A percentile compares a stretch with the other conserved stretches of the same genome.
Conservation (phyloP, 2,888 invertebrate species). For the Scaptomyza flava region DNA sequence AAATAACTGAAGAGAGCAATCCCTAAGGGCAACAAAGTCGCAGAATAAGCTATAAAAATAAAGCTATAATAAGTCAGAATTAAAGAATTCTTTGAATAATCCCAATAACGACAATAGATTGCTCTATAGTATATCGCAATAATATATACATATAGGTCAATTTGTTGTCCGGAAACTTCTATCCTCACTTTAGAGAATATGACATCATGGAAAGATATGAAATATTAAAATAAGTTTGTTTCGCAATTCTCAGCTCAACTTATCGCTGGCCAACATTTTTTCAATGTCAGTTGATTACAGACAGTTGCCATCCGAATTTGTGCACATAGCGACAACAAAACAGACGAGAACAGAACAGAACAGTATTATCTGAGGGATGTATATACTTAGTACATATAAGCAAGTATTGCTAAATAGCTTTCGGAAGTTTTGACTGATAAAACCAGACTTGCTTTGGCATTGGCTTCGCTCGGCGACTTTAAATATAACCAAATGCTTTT, state of each 20-base stretch:
- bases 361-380: slow-evolving; percentile 5
- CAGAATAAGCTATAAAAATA: background rate
- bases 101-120: background rate
- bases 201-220: slow-evolving; percentile 37
- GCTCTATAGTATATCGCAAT: slow-evolving; percentile 6
- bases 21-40: slow-evolving; percentile 6
- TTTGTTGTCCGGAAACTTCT: slow-evolving; percentile 28
- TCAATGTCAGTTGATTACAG: slow-evolving; percentile 61
- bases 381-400: background rate
- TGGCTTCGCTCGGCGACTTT: slow-evolving; percentile 13
- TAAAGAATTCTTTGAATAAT: slow-evolving; percentile 24
- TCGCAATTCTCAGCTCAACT: slow-evolving; percentile 43
- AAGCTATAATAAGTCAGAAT: slow-evolving; percentile 21
- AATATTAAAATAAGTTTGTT: slow-evolving; percentile 19
- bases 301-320: slow-evolving; percentile 41
- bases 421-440: slow-evolving; percentile 58
- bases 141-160: background rate
- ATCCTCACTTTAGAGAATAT: slow-evolving; percentile 1
- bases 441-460: slow-evolving; percentile 11
- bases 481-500: slow-evolving; percentile 46
- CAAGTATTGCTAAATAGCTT: slow-evolving; percentile 41
- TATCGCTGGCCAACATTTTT: slow-evolving; percentile 45
- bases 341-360: slow-evolving; percentile 20
- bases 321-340: slow-evolving; percentile 21
- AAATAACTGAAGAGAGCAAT: slow-evolving; percentile 5